Evolutionary conservation across 2,797 vertebrate species (phyloP).

Genomic region (Epinephelus awoara): DNA sequence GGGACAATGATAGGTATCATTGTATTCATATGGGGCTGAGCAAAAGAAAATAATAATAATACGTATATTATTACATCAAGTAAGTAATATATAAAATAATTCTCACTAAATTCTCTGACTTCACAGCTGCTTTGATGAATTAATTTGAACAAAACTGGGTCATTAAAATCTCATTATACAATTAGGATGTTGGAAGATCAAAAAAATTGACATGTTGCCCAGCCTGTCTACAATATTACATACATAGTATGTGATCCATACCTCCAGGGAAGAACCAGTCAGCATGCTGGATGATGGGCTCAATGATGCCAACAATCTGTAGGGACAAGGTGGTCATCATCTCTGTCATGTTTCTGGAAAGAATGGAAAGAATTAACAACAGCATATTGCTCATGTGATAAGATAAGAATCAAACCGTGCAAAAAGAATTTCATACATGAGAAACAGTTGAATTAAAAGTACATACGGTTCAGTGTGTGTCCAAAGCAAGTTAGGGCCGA

Average conservation of each 20-base stretch:
- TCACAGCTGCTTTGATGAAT: not conserved
- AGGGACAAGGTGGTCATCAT: slow-evolving; percentile 99
- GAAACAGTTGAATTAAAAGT: not conserved
- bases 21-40: slow-evolving; percentile 4
- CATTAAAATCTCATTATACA: not conserved
- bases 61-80: too few species aligned
- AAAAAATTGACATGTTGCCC: not conserved
- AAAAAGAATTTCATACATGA: not conserved
- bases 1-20: not conserved
- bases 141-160: not conserved
- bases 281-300: slow-evolving; percentile 97
- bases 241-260: slow-evolving; percentile 71
- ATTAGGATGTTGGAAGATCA: not conserved
- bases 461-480: slow-evolving; percentile 94
- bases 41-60: not conserved
- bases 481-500: slow-evolving; percentile 98
- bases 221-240: slow-evolving; percentile 25
- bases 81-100: too few species aligned
- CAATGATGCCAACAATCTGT: slow-evolving; percentile 97
- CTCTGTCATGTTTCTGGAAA: slow-evolving; percentile 94
- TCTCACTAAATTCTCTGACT: too few species aligned
- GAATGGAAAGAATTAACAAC: slow-evolving; percentile 5
- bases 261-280: slow-evolving; percentile 99
- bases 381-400: not conserved
- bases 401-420: not conserved